Percentiles rank a stretch among this genome's conserved stretches.
phyloP scores from a whole-genome alignment of 2,113 vertebrate species.

The Merops nubicus region DNA sequence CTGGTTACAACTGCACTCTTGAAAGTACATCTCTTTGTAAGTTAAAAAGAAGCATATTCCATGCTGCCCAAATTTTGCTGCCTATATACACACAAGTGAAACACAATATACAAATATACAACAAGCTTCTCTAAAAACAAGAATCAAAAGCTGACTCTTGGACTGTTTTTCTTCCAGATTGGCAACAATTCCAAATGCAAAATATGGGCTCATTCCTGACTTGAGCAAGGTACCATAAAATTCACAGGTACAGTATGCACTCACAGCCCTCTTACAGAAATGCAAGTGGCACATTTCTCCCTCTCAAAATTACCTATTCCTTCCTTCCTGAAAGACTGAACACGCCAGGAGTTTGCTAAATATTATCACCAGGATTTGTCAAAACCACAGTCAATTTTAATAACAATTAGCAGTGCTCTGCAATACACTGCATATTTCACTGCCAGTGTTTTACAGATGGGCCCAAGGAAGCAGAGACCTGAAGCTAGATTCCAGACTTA shows the following conservation, averaged over 20 bases:
- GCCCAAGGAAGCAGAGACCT: neutral
- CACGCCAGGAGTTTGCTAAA: neutral
- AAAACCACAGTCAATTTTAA: slow-evolving; percentile 3
- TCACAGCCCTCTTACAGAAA: neutral
- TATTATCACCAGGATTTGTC: neutral
- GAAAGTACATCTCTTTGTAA: neutral
- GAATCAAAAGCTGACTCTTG: neutral
- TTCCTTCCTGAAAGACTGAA: neutral
- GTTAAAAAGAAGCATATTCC: neutral
- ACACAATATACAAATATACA: too few relatives aligned
- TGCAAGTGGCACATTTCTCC: neutral
- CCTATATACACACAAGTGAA: neutral
- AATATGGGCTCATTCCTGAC: neutral
- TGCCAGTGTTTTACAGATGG: neutral
- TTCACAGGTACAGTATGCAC: rapidly evolving
- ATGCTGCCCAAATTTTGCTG: neutral
- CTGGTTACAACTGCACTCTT: neutral
- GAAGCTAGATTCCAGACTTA: neutral
- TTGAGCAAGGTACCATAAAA: neutral
- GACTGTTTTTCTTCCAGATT: neutral
- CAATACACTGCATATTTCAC: neutral
- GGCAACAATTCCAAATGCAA: neutral
- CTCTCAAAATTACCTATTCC: neutral
- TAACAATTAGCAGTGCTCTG: neutral
- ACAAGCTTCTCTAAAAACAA: neutral